Evolutionary conservation across 2,888 invertebrate species (phyloP).

Genomic region (Mesorhabditis belari): DNA sequence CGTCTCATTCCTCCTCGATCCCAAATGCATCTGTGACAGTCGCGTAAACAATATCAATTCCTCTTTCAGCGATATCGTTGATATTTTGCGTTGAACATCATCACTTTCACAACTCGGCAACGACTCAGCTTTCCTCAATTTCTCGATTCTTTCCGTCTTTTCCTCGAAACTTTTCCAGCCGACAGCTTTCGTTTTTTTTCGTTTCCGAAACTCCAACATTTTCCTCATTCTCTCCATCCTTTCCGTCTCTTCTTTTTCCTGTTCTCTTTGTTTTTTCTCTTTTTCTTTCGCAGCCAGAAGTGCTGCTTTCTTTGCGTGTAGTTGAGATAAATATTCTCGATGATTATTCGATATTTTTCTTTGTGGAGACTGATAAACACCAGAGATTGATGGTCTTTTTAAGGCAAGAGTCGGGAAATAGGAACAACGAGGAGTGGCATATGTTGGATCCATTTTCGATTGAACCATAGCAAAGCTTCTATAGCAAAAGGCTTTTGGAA

Average conservation of each 20-base stretch:
- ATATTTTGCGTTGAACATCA: too few species aligned
- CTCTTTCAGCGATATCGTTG: too few species aligned
- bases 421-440: slow-evolving; percentile 18
- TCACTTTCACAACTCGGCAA: too few species aligned
- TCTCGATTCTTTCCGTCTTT: too few species aligned
- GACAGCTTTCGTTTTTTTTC: too few species aligned
- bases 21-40: too few species aligned
- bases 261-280: background rate
- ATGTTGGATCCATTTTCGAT: slow-evolving; percentile 16
- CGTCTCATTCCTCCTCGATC: too few species aligned
- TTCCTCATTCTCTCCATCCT: background rate
- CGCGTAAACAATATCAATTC: too few species aligned
- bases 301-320: slow-evolving; percentile 31
- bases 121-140: too few species aligned
- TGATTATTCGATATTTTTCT: slow-evolving; percentile 25
- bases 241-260: background rate
- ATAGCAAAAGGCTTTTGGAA: too few species aligned
- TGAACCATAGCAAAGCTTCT: too few species aligned
- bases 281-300: slow-evolving; percentile 18
- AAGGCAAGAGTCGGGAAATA: slow-evolving; percentile 34
- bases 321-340: slow-evolving; percentile 24
- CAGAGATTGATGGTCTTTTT: background rate
- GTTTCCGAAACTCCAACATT: background rate
- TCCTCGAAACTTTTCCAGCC: too few species aligned
- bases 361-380: background rate